phyloP scores from a whole-genome alignment of 2,888 invertebrate genomes.

The Charanyca ferruginea region DNA sequence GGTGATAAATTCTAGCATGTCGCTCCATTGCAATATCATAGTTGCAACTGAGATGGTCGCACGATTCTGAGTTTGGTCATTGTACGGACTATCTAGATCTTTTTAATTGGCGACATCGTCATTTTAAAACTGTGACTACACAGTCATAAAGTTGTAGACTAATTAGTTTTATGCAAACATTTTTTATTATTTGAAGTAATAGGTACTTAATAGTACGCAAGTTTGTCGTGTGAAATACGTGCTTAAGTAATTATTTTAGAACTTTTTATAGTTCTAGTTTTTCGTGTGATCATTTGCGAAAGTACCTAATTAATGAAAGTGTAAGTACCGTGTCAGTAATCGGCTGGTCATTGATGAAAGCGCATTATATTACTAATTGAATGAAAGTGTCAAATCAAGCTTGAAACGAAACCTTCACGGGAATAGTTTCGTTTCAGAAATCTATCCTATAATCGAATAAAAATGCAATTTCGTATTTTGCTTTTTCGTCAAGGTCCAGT shows the following conservation, averaged over 20 bases:
- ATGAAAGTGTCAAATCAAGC: constrained; percentile 10
- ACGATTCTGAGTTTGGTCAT: constrained; percentile 77
- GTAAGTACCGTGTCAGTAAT: background rate
- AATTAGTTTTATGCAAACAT: constrained; percentile 48
- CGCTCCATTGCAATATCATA: constrained; percentile 89
- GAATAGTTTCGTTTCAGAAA: constrained; percentile 16
- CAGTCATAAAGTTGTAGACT: constrained; percentile 38
- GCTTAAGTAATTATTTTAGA: constrained; percentile 4
- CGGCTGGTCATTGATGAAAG: background rate
- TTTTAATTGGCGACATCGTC: constrained; percentile 64
- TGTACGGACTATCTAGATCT: constrained; percentile 81
- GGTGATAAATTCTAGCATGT: constrained; percentile 87
- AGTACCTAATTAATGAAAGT: constrained; percentile 12
- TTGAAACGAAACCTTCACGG: background rate
- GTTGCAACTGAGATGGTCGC: constrained; percentile 84
- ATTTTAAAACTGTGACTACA: constrained; percentile 49
- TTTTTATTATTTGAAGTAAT: constrained; percentile 32
- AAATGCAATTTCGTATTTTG: background rate
- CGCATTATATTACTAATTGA: constrained; percentile 1
- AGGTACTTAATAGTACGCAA: constrained; percentile 29
- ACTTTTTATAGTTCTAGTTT: background rate
- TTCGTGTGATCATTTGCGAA: background rate
- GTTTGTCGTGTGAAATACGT: constrained; percentile 20
- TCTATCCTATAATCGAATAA: background rate
- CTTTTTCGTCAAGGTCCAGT: constrained; percentile 14